Percentiles rank a stretch among this genome's conserved stretches.
These are phyloP conservation scores for Sebastes minor DNA, from an alignment of 2,797 vertebrate genomes.

Conservation along the genomic window DNA sequence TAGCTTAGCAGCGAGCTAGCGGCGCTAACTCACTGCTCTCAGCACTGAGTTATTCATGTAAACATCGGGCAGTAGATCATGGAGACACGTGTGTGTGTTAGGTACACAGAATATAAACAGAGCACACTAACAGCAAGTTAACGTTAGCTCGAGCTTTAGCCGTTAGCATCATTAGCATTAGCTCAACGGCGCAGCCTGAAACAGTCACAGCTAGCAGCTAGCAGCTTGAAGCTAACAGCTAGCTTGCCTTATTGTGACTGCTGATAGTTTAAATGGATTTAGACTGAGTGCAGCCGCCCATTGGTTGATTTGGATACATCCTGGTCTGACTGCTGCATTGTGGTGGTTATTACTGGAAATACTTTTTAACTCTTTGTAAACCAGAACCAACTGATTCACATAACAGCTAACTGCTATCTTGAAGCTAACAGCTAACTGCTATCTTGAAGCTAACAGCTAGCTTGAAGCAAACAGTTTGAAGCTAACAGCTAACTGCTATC, in stretches of 20 bases:
- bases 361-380: no score
- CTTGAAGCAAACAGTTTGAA: no score
- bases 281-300: no score
- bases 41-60: accelerated
- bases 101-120: accelerated
- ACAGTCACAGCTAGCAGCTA: constrained; percentile 19
- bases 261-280: no score
- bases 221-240: constrained; percentile 36
- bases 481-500: constrained; percentile 52
- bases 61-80: accelerated
- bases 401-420: no score
- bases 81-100: no score
- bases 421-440: no score
- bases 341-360: no score
- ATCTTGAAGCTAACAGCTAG: not conserved
- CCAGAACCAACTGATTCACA: no score
- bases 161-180: constrained; percentile 48
- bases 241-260: not conserved
- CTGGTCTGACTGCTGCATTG: no score
- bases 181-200: not conserved
- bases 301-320: no score
- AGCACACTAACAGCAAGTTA: not conserved
- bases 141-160: constrained; percentile 33
- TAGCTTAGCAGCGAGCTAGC: constrained; percentile 30
- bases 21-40: not conserved